Evolutionary conservation across 2,888 invertebrate genomes (phyloP).

Genomic region (Apamea anceps): DNA sequence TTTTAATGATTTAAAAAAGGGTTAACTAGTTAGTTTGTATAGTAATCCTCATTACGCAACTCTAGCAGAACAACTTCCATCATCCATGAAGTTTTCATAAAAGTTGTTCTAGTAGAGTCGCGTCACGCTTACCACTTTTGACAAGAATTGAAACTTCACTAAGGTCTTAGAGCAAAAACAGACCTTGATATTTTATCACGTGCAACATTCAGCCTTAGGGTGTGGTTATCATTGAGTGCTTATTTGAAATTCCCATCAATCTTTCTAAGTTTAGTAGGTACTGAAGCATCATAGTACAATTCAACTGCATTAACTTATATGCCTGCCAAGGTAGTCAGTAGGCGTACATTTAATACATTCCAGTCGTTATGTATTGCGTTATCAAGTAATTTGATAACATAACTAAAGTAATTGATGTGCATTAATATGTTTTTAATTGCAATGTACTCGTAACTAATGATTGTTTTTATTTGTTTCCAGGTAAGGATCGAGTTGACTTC

Average conservation of each 20-base stretch:
- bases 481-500: slow-evolving; percentile 27
- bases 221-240: background rate
- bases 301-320: background rate
- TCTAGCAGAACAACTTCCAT: no score
- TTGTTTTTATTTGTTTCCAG: slow-evolving; percentile 42
- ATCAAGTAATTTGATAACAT: slow-evolving; percentile 21
- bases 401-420: slow-evolving; percentile 24
- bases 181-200: background rate
- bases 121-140: background rate
- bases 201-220: background rate
- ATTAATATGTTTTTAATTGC: slow-evolving; percentile 50
- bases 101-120: no score
- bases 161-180: background rate
- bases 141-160: background rate
- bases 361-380: slow-evolving; percentile 23
- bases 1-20: background rate
- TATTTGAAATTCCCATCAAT: background rate
- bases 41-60: background rate
- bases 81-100: no score
- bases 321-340: slow-evolving; percentile 13
- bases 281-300: background rate
- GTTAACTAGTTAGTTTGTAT: background rate
- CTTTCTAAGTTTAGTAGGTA: background rate
- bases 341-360: background rate
- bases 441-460: slow-evolving; percentile 27